Evolutionary conservation across 2,797 vertebrate genomes (phyloP).

Genomic region (Hozukius guyotensis): DNA sequence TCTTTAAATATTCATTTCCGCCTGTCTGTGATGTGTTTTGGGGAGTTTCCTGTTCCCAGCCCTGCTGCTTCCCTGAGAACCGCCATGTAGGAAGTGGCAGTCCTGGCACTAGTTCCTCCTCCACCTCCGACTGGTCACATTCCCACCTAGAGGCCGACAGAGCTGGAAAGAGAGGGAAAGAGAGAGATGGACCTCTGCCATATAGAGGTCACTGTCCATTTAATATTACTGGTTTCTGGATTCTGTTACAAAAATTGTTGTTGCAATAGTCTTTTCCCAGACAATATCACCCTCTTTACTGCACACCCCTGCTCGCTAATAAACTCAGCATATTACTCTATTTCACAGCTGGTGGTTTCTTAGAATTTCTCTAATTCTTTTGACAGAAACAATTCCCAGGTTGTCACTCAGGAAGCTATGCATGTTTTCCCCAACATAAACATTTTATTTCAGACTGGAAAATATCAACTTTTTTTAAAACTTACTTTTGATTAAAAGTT

Average conservation of each 20-base stretch:
- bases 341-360: conserved; percentile 72
- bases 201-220: conserved; percentile 56
- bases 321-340: conserved; percentile 63
- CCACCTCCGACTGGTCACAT: conserved; percentile 44
- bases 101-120: conserved; percentile 63
- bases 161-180: conserved; percentile 22
- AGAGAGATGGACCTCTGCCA: conserved; percentile 38
- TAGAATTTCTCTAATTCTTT: conserved; percentile 62
- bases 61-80: conserved; percentile 80
- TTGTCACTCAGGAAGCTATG: conserved; percentile 49
- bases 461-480: conserved; percentile 1
- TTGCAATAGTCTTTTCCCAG: conserved; percentile 57
- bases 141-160: conserved; percentile 42
- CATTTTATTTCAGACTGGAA: conserved; percentile 32
- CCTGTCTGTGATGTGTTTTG: conserved; percentile 75
- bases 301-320: conserved; percentile 52
- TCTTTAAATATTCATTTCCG: conserved; percentile 82
- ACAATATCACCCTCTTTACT: conserved; percentile 55
- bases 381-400: conserved; percentile 62
- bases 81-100: conserved; percentile 75
- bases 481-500: conserved; percentile 8
- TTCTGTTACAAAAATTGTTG: conserved; percentile 53
- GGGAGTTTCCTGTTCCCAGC: conserved; percentile 80
- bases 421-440: conserved; percentile 54
- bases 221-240: conserved; percentile 54